Evolutionary conservation across 2,113 vertebrate genomes (phyloP).

Genomic region (Chroicocephalus ridibundus): DNA sequence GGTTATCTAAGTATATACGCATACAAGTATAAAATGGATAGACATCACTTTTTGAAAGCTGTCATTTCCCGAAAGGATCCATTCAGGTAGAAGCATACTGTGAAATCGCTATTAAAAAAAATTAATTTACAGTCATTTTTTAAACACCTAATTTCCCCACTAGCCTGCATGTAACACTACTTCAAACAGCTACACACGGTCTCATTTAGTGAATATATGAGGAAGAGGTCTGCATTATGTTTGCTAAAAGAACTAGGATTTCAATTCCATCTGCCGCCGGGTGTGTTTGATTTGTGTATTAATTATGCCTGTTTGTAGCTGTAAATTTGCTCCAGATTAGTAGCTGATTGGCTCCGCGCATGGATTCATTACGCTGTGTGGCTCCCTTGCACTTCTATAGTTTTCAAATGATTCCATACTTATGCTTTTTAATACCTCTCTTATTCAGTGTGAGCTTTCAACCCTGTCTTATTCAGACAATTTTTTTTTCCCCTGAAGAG

Average conservation of each 20-base stretch:
- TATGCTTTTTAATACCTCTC: neutral
- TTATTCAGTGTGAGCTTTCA: neutral
- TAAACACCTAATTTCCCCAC: constrained; percentile 15
- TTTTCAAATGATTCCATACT: constrained; percentile 4
- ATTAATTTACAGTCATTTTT: constrained; percentile 26
- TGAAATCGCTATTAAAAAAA: neutral
- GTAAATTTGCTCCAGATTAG: constrained; percentile 63
- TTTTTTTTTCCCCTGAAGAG: neutral
- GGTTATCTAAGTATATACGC: neutral
- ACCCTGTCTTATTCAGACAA: neutral
- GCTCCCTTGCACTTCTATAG: neutral
- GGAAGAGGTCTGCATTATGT: constrained; percentile 31
- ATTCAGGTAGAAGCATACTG: neutral
- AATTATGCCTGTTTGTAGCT: constrained; percentile 61
- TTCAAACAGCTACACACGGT: constrained; percentile 56
- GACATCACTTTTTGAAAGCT: neutral
- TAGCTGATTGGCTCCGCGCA: neutral
- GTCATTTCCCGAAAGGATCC: neutral
- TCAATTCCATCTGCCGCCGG: constrained; percentile 31
- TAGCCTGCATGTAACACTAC: constrained; percentile 5
- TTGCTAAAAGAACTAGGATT: constrained; percentile 33
- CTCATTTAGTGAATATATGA: constrained; percentile 47
- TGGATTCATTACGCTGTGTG: neutral
- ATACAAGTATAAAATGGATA: neutral
- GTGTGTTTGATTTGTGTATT: constrained; percentile 63